Evolutionary conservation across 2,888 invertebrate species (phyloP), one percentile per base, ranked within the genome.

Genomic region (Tridacna crocea): DNA sequence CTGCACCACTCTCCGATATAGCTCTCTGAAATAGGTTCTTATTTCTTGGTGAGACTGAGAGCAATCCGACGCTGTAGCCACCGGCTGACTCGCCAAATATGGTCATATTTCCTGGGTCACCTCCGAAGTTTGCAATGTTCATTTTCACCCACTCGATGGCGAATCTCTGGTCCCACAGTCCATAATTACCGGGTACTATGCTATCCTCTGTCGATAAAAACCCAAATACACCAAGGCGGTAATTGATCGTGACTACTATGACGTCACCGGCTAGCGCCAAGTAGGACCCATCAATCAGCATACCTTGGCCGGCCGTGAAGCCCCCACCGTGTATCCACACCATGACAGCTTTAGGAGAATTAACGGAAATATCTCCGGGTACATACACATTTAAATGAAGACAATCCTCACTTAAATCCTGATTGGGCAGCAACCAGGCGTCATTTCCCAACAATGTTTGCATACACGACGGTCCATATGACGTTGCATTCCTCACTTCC

Each of bases 1-100:
- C 97, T 0, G 87, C 73, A 8, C 90, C 89, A 55, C 91, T 90
- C 65, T 90, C 83, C 17, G 87, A 84, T 36, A 91, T 90, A 12
- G 84, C 88, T 47, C 89, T 66, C 15, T 88, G 87, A 61, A 90
- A 89, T 10, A 88, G 72, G 0, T 86, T 88, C 36, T 72, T 80
- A 47, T 88, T 89, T 48, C 26, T 46, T 0, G 87, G 84, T 24
- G 84, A 81, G 6, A 90, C 77, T 6, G 88, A 70, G 0, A 89
- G 89, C 4, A 87, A 72, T 8, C 83, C 86, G 47, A 89, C 89
- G 72, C 88, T 88, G 26, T 81, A 80, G 0, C 88, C 88, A 0
- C 91, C 91, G 0, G 90, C 88, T 12, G 90, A 90, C 75, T 90
- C 88, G 11, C 89, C 91, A 77, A 89, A 89, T 48, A 90, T 84